phyloP scores from a whole-genome alignment of 2,113 vertebrate species.

The Pungitius pungitius region DNA sequence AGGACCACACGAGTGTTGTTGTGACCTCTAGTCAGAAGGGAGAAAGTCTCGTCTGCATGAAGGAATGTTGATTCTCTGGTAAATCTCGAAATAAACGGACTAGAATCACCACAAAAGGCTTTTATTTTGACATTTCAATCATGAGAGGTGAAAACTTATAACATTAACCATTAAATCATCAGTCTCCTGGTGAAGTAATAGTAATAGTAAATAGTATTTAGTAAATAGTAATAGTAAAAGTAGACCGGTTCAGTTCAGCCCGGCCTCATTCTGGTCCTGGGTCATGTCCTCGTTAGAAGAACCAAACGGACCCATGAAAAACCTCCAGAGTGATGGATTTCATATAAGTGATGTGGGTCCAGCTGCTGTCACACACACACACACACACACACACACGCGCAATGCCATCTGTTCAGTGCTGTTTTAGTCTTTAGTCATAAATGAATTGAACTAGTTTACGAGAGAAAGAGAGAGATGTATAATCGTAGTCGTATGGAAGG shows the following conservation, averaged over 20 bases:
- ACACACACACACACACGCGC: slow-evolving; percentile 1
- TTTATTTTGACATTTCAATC: too few relatives aligned
- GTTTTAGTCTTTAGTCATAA: background rate
- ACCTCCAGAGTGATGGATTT: background rate
- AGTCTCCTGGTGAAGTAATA: too few relatives aligned
- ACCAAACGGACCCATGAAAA: background rate
- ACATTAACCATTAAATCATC: too few relatives aligned
- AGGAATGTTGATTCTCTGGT: too few relatives aligned
- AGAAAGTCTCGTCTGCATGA: too few relatives aligned
- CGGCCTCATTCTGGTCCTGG: background rate
- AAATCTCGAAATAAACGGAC: too few relatives aligned
- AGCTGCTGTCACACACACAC: background rate
- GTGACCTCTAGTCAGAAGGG: too few relatives aligned
- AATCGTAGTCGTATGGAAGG: too few relatives aligned
- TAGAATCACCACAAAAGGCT: too few relatives aligned
- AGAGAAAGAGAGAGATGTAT: slow-evolving; percentile 24
- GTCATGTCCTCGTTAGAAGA: background rate
- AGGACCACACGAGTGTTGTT: background rate
- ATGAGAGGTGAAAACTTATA: too few relatives aligned
- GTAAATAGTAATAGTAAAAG: too few relatives aligned
- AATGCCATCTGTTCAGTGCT: slow-evolving; percentile 25
- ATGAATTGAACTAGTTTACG: slow-evolving; percentile 46
- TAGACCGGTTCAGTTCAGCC: background rate
- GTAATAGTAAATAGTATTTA: too few relatives aligned
- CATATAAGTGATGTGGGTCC: slow-evolving; percentile 30